A percentile compares a stretch with the other conserved stretches of the same genome.
phyloP scores from a whole-genome alignment of 2,888 invertebrate genomes.

The Agonopterix heracliana region DNA sequence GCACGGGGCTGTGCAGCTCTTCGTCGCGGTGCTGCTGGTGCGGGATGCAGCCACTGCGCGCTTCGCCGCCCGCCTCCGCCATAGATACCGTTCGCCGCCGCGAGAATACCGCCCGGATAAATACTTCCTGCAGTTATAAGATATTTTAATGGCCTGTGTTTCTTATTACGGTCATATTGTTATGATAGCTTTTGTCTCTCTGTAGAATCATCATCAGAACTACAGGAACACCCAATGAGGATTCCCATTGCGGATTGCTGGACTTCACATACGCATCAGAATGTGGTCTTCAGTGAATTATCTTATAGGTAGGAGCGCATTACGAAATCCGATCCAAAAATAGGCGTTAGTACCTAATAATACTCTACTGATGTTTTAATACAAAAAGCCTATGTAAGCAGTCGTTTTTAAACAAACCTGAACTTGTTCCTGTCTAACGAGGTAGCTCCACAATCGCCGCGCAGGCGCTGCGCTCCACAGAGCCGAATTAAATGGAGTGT shows the following conservation, averaged over 20 bases:
- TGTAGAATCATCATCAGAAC: too few relatives aligned
- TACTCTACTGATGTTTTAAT: too few relatives aligned
- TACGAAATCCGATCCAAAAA: too few relatives aligned
- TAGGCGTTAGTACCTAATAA: too few relatives aligned
- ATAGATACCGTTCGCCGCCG: slow-evolving; percentile 78
- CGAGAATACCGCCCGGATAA: slow-evolving; percentile 96
- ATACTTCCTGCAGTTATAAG: slow-evolving; percentile 79
- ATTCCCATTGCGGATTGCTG: too few relatives aligned
- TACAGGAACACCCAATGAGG: too few relatives aligned
- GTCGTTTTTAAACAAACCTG: slow-evolving; percentile 66
- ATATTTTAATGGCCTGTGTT: background rate
- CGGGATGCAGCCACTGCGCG: slow-evolving; percentile 25
- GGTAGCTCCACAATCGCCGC: slow-evolving; percentile 92
- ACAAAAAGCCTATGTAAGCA: background rate
- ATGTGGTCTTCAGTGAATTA: too few relatives aligned
- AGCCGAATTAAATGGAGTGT: slow-evolving; percentile 92
- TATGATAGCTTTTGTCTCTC: too few relatives aligned
- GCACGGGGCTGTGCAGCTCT: slow-evolving; percentile 85
- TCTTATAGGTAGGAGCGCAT: too few relatives aligned
- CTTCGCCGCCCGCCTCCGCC: slow-evolving; percentile 22
- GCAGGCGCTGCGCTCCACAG: slow-evolving; percentile 84
- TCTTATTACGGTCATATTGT: too few relatives aligned
- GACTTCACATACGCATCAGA: too few relatives aligned
- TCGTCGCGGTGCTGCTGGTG: slow-evolving; percentile 35
- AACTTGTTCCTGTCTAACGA: slow-evolving; percentile 93